Evolutionary conservation across 2,113 vertebrate species (phyloP), one percentile per base, ranked within the genome.

Genomic region (Ictalurus furcatus): DNA sequence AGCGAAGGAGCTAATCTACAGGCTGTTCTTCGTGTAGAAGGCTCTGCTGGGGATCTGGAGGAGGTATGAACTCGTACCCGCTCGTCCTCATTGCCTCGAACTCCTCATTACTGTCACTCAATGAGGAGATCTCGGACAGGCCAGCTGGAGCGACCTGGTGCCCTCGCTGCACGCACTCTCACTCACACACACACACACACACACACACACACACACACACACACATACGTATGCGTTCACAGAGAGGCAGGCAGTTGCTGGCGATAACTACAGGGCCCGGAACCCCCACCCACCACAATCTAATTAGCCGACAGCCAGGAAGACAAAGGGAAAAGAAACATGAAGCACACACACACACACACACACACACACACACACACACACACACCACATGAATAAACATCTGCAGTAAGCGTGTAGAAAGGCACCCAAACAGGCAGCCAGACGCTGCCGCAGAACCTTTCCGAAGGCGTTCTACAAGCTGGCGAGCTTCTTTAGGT

Each of bases 71-170:
- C 88, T 91, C 91, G 48, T 52, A 52, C 93, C 93, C 87, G 4
- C 30, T 90, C 14, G 6, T 93, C 92, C 92, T 92, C 91, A 91
- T 92, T 93, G 92, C 92, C 92, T 93, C 91, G 90, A 92, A 92
- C 92, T 95, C 93, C 94, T 95, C 94, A 95, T 95, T 95, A 95
- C 94, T 95, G 94, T 95, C 95, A 95, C 93, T 95, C 95, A 95
- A 93, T 93, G 1, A 52, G 94, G 94, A 93, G 94, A 94, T 92
- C 95, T 95, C 94, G 94, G 93, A 93, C 90, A 92, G 92, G 92
- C 92, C 93, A 93, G 91, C 92, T 94, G 81, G 28, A 85, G 88
- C 13, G 48, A 76, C 82, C 83, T n/a, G 91, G 92, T 93, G 93
- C 94, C 94, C 93, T 94, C 91, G 90, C 91, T 90, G 91, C 59